Evolutionary conservation across 2,113 vertebrate genomes (phyloP).

Genomic region (Ptyas mucosa): DNA sequence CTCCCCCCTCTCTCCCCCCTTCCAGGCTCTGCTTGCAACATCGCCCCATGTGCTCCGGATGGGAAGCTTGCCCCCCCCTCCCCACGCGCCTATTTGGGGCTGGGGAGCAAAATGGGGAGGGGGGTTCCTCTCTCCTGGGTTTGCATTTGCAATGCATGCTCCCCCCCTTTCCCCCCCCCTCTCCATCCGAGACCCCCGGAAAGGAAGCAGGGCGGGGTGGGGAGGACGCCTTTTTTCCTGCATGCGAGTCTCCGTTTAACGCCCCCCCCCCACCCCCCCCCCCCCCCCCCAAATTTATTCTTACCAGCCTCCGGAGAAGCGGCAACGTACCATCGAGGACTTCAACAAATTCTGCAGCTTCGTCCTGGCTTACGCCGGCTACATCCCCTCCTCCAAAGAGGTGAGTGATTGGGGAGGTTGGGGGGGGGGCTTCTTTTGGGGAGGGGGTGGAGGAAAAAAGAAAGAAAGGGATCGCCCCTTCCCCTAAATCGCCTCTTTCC

Average conservation of each 20-base stretch:
- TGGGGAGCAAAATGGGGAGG: too few relatives aligned
- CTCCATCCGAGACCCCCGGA: too few relatives aligned
- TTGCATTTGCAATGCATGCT: too few relatives aligned
- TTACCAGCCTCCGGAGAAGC: conserved; percentile 80
- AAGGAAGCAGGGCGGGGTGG: too few relatives aligned
- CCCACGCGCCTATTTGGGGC: background rate
- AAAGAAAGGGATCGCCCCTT: background rate
- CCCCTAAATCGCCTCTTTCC: background rate
- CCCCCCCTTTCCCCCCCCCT: too few relatives aligned
- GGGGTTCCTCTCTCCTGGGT: too few relatives aligned
- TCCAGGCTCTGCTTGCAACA: background rate
- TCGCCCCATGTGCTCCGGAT: too few relatives aligned
- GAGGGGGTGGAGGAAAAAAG: rapidly evolving
- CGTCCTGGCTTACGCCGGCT: conserved; percentile 86
- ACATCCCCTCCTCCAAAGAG: conserved; percentile 86
- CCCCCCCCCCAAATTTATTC: rapidly evolving
- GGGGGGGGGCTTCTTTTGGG: background rate
- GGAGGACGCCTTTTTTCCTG: too few relatives aligned
- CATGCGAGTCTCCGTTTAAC: background rate
- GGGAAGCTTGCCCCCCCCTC: background rate
- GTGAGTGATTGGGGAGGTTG: conserved; percentile 51
- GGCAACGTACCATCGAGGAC: conserved; percentile 86
- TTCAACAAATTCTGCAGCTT: conserved; percentile 93
- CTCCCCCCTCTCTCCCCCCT: background rate
- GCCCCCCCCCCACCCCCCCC: conserved; percentile 22